Base-by-base conservation (phyloP, 2,888 invertebrate genomes). In the Xylophagus ater region DNA sequence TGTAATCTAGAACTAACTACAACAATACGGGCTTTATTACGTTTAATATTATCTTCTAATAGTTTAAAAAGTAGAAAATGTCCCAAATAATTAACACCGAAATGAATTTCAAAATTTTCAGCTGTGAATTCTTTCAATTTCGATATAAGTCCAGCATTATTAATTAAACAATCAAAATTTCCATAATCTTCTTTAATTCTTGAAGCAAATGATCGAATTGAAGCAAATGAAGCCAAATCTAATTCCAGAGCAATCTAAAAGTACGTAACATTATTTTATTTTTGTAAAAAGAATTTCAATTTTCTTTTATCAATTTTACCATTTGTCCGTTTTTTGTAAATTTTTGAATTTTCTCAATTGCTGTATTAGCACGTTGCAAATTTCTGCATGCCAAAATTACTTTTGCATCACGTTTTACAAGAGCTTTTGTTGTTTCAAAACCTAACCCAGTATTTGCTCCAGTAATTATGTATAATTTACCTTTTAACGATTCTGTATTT, bases 391-490 rank as follows among this genome's bases (percentile, higher is more conserved):
- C 89, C 60, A 89, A 67, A 47, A 90, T 81, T 20, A 89, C 79
- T 40, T 74, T 69, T 1, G 81, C 88, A 58, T 80, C 76, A 50
- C 83, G 69, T 46, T 67, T 69, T 1, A 78, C 82, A 31, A 89
- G 64, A 46, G 83, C 79, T 47, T 75, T 74, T 0, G 81, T 81
- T 1, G 83, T 79, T 66, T 84, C 83, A 52, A 77, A 76, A 1
- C 89, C 90, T 1, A 90, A 77, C 0, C 90, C 89, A 34, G 80
- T 77, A 60, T 83, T 88, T 0, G 84, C 85, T 10, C 88, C 88
- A 12, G 88, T 89, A n/a, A 89, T 76, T 15, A 89, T 67, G 38
- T 76, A 81, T 13, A 83, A 76, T 64, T 79, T 79, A 10, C 76
- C 79, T 47, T 74, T 66, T 40, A 84, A 61, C 1, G 47, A 44